Evolutionary conservation across 2,888 invertebrate species (phyloP).

Genomic region (Ormyrus pomaceus): DNA sequence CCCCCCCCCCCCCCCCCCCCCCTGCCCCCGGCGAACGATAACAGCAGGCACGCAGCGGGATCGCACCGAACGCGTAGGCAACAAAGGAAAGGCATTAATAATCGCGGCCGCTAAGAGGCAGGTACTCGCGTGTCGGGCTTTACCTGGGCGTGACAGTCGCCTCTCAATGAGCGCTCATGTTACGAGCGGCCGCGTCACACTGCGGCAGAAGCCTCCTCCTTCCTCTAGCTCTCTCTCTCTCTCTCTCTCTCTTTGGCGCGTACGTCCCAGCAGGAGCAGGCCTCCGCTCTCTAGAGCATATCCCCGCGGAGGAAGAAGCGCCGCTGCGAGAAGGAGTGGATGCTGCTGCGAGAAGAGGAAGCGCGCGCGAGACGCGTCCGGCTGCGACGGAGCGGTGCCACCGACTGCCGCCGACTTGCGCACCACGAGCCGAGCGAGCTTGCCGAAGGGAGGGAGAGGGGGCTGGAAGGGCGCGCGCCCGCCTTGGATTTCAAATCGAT

Average conservation of each 20-base stretch:
- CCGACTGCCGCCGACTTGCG: slow-evolving; percentile 28
- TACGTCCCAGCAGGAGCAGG: neutral
- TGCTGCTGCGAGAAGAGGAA: neutral
- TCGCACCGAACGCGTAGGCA: too few relatives aligned
- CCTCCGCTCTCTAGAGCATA: neutral
- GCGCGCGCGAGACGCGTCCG: slow-evolving; percentile 18
- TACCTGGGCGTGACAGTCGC: slow-evolving; percentile 48
- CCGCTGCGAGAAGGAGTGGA: neutral
- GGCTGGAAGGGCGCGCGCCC: slow-evolving; percentile 10
- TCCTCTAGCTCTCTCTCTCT: slow-evolving; percentile 5
- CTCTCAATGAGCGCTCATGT: slow-evolving; percentile 38
- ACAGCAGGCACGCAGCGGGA: too few relatives aligned
- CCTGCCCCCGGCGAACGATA: too few relatives aligned
- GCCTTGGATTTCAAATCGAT: slow-evolving; percentile 50
- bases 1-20: too few relatives aligned
- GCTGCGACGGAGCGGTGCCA: slow-evolving; percentile 33
- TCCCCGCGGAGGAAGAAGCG: neutral
- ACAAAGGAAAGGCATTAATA: too few relatives aligned
- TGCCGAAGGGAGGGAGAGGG: neutral
- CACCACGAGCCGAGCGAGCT: neutral
- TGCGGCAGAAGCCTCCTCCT: neutral
- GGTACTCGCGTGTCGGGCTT: neutral
- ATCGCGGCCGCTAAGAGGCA: too few relatives aligned
- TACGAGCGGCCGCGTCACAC: slow-evolving; percentile 15
- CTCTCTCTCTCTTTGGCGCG: neutral